phyloP scores from a whole-genome alignment of 92 coral and sea anemone species.

The Epizoanthus stellaris region DNA sequence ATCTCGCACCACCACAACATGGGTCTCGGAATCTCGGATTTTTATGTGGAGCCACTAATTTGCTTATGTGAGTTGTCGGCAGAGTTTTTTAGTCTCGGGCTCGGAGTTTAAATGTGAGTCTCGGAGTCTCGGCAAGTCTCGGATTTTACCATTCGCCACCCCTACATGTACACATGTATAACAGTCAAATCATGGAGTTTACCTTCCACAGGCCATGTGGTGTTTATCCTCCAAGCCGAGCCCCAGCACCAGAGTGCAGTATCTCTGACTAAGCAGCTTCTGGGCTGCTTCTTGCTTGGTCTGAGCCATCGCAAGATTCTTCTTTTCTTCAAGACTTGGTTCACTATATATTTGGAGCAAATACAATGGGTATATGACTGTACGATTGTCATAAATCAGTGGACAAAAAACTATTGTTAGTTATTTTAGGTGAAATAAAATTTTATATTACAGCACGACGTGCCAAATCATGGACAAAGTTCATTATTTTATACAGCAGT shows the following conservation, averaged over 20 bases:
- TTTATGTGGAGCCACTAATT: too few species aligned
- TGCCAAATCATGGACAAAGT: background rate
- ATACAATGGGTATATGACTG: background rate
- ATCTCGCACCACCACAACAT: too few species aligned
- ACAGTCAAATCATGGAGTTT: background rate
- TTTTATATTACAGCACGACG: too few species aligned
- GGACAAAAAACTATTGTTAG: background rate
- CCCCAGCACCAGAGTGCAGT: conserved; percentile 89
- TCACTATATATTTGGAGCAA: conserved; percentile 53
- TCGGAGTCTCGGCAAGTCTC: too few species aligned
- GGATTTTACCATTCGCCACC: too few species aligned
- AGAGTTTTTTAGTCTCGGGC: too few species aligned
- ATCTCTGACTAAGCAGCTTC: conserved; percentile 85
- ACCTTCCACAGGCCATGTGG: conserved; percentile 95
- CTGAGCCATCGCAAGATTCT: conserved; percentile 90
- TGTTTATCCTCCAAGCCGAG: conserved; percentile 93
- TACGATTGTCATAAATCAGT: background rate
- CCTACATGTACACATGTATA: too few species aligned
- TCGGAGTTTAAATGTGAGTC: too few species aligned
- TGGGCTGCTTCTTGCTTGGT: conserved; percentile 94
- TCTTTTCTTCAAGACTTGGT: conserved; percentile 92
- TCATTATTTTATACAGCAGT: too few species aligned
- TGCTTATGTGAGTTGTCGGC: too few species aligned
- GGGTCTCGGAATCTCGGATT: too few species aligned
- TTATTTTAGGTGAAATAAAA: too few species aligned